Base-by-base conservation (phyloP, 2,888 invertebrate species). In the Acholoe squamosa region DNA sequence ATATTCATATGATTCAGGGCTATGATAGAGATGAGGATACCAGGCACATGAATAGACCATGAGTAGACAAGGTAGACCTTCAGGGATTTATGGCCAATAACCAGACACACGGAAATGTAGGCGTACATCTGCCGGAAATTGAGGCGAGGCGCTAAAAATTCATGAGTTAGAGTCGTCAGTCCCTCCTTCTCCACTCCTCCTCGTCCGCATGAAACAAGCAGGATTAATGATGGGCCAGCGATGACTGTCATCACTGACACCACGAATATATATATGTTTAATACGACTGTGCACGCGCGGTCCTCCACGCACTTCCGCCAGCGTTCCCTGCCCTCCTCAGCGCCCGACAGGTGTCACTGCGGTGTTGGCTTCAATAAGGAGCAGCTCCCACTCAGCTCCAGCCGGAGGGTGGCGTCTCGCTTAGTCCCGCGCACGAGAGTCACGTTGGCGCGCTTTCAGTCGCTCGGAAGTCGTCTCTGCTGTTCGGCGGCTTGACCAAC, bases 401-500 rank as follows among this genome's bases (percentile, higher is more conserved):
- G 5, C 61, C 61, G 61, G 61, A 3, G 12, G 61, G 61, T 61
- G 22, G 61, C 61, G 61, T 19, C 43, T n/a, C 61, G 61, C 61
- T n/a, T 10, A 43, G 43, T 43, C 43, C 19, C 19, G 61, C 61
- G 61, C 61, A 61, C 61, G 43, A 43, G 43, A 43, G 3, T n/a
- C 61, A 61, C 61, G 19, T 61, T 61, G 61, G 61, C 61, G 61
- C 61, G 61, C 61, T 61, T 61, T 61, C 61, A 61, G 61, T 61
- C n/a, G 14, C 12, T 61, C 61, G 61, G 61, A 61, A 61, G 61
- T 61, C 61, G 61, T 61, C 61, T 61, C 12, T 19, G 19, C 7
- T n/a, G 61, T 61, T 61, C n/a, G 61, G n/a, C 61, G 61, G 61
- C 22, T 19, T 0, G 61, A 3, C 5, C 43, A n/a, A n/a, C 61